These are phyloP conservation scores for Hermaeophaga mercurialis DNA, from an alignment of 2,888 invertebrate species.

Conservation along the genomic window DNA sequence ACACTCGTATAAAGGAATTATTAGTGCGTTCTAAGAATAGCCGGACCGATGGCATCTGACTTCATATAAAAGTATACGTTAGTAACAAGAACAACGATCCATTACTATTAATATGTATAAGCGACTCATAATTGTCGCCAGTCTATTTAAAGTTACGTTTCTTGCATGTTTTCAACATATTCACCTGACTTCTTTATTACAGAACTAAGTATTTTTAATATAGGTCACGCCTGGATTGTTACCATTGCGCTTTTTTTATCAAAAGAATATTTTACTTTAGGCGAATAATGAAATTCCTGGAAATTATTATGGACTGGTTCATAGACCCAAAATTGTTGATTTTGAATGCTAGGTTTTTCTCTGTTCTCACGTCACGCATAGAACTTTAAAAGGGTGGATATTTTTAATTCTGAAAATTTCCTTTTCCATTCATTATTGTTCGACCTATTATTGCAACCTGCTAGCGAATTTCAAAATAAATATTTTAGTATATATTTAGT, in stretches of 20 bases:
- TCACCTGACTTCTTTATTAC: conserved; percentile 7
- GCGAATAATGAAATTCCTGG: conserved; percentile 3
- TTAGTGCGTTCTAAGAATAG: conserved; percentile 24
- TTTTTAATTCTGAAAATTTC: not conserved
- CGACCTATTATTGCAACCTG: not conserved
- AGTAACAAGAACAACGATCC: conserved; percentile 15
- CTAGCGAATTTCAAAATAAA: too few relatives aligned
- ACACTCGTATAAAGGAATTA: conserved; percentile 18
- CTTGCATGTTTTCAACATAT: conserved; percentile 26
- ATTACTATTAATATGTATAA: conserved; percentile 24
- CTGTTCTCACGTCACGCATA: too few relatives aligned
- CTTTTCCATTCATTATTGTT: not conserved
- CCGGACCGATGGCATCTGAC: conserved; percentile 16
- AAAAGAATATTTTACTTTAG: not conserved
- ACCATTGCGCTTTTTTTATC: conserved; percentile 1
- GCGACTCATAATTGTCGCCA: conserved; percentile 24
- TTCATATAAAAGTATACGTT: conserved; percentile 16
- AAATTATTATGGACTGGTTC: not conserved
- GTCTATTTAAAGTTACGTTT: conserved; percentile 19
- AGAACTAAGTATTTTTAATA: conserved; percentile 7
- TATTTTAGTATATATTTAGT: too few relatives aligned
- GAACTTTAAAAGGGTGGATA: not conserved
- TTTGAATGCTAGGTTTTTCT: not conserved
- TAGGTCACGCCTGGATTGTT: conserved; percentile 10
- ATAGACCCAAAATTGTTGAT: not conserved